phyloP scores from a whole-genome alignment of 2,888 invertebrate genomes.

The Papilio gigon region DNA sequence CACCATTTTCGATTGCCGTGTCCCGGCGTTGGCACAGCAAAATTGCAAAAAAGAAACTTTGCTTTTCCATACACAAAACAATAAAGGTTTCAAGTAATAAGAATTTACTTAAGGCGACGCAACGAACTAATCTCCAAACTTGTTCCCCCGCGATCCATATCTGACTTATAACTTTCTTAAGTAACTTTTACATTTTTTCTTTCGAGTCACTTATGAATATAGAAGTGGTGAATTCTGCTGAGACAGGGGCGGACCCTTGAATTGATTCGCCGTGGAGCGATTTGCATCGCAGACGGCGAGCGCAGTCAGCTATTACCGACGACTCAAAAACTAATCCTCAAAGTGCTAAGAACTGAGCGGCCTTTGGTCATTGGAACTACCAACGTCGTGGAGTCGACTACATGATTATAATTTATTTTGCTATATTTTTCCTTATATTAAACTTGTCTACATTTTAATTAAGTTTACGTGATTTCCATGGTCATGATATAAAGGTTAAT shows the following conservation, averaged over 20 bases:
- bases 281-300: conserved; percentile 72
- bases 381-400: conserved; percentile 37
- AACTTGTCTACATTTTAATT: too few relatives aligned
- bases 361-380: conserved; percentile 39
- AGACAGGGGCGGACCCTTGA: conserved; percentile 53
- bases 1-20: neutral
- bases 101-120: neutral
- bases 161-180: conserved; percentile 22
- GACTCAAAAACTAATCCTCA: conserved; percentile 69
- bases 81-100: neutral
- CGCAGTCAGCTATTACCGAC: conserved; percentile 65
- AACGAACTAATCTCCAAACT: neutral
- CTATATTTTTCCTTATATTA: neutral
- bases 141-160: conserved; percentile 2
- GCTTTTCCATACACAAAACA: neutral
- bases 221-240: conserved; percentile 48
- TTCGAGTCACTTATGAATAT: conserved; percentile 48
- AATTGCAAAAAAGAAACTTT: neutral
- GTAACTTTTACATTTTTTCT: conserved; percentile 36
- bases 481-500: too few relatives aligned
- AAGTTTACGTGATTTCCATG: too few relatives aligned
- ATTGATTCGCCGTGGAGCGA: conserved; percentile 56
- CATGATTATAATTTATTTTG: neutral
- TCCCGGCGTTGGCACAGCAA: too few relatives aligned
- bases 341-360: conserved; percentile 53